Conservation (phyloP, 2,888 invertebrate genomes). For the Apodemia mormo region DNA sequence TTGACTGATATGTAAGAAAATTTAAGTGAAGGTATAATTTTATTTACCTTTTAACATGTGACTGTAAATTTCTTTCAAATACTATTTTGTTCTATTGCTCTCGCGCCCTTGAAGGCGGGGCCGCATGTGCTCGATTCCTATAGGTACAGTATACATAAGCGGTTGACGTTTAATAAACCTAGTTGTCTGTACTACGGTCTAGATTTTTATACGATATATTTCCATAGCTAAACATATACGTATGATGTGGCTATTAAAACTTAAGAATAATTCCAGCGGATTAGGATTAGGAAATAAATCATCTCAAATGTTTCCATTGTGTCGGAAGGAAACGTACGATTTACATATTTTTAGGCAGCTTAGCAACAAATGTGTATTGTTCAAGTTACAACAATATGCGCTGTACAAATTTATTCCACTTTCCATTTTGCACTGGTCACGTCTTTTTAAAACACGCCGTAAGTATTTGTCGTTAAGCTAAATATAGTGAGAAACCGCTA, state of each 20-base stretch:
- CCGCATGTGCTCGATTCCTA: background rate
- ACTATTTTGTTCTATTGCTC: too few relatives aligned
- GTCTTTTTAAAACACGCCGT: constrained; percentile 63
- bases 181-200: background rate
- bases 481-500: constrained; percentile 31
- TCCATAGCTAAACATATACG: too few relatives aligned
- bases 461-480: constrained; percentile 58
- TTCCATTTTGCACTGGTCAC: constrained; percentile 77
- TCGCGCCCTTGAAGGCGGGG: too few relatives aligned
- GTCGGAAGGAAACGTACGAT: constrained; percentile 38
- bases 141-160: background rate
- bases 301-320: background rate
- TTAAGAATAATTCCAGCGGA: too few relatives aligned
- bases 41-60: too few relatives aligned
- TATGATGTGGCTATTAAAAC: too few relatives aligned
- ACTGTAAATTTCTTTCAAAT: too few relatives aligned
- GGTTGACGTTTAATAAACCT: constrained; percentile 9
- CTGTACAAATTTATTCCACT: constrained; percentile 76
- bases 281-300: background rate
- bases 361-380: constrained; percentile 57
- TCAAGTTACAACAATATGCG: constrained; percentile 66
- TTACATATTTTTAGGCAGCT: background rate
- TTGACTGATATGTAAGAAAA: too few relatives aligned
- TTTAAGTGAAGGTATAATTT: too few relatives aligned
- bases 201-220: too few relatives aligned